Percentiles rank a stretch among this genome's conserved stretches.
phyloP scores from a whole-genome alignment of 2,888 invertebrate genomes.

The Tipula vernalis region DNA sequence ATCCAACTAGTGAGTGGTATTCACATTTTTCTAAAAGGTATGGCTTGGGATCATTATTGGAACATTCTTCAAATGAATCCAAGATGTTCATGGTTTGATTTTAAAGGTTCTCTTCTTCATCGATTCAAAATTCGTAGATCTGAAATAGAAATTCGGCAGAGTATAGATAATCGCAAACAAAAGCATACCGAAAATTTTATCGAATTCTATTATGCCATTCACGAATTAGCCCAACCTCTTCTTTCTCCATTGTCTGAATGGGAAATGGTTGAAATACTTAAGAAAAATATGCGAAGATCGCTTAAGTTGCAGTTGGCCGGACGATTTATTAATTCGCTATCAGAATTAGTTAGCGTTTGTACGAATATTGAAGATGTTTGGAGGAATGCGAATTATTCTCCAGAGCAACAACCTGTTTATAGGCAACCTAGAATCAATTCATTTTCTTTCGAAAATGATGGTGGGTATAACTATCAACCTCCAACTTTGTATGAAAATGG shows the following conservation, averaged over 20 bases:
- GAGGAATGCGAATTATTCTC: background rate
- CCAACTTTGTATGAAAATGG: too few relatives aligned
- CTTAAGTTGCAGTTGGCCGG: background rate
- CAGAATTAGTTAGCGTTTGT: background rate
- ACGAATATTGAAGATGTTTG: background rate
- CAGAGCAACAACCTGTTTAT: background rate
- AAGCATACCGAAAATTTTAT: background rate
- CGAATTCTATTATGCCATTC: background rate
- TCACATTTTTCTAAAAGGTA: background rate
- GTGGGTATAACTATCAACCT: too few relatives aligned
- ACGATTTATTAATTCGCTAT: background rate
- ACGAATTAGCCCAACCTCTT: background rate
- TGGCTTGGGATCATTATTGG: background rate
- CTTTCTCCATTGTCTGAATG: background rate
- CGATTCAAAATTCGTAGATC: background rate
- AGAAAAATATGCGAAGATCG: background rate
- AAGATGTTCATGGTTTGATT: background rate
- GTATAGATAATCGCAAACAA: background rate
- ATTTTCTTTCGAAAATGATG: too few relatives aligned
- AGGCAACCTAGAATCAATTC: background rate
- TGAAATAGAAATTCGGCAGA: background rate
- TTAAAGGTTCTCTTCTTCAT: background rate
- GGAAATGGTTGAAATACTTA: background rate
- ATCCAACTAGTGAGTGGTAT: background rate
- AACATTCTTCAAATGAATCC: background rate